These are phyloP conservation scores for Drosophila neoperkinsi DNA, from an alignment of 2,888 invertebrate genomes.

Conservation along the genomic window DNA sequence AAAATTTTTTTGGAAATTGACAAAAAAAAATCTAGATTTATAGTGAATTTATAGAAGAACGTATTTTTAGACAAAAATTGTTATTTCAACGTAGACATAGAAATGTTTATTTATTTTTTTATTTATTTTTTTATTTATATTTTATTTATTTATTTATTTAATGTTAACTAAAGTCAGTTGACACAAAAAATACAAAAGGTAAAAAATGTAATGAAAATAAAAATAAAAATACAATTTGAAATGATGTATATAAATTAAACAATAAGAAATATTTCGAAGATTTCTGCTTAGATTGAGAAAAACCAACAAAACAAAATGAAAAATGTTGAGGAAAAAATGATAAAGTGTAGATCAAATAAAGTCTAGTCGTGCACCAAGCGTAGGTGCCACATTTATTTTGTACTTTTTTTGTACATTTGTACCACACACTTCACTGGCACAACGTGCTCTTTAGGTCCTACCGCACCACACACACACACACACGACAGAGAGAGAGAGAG, in stretches of 20 bases:
- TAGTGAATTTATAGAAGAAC: background rate
- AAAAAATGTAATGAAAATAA: too few species aligned
- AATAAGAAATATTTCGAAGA: too few species aligned
- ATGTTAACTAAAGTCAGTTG: too few species aligned
- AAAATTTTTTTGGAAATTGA: too few species aligned
- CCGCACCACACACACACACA: slow-evolving; percentile 18
- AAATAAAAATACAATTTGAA: too few species aligned
- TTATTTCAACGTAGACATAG: too few species aligned
- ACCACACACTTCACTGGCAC: slow-evolving; percentile 1
- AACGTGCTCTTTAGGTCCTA: slow-evolving; percentile 48
- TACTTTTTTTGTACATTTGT: background rate
- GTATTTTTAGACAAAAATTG: background rate
- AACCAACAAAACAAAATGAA: background rate
- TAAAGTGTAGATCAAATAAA: background rate
- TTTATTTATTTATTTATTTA: too few species aligned
- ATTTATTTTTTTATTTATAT: too few species aligned
- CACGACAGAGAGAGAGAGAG: background rate
- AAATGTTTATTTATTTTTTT: too few species aligned
- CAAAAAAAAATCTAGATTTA: background rate
- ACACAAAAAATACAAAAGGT: too few species aligned
- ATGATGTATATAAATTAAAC: too few species aligned
- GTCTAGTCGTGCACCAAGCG: background rate
- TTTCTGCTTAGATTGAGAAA: too few species aligned
- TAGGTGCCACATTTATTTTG: background rate
- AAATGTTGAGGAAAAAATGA: background rate